Evolutionary conservation across 2,888 invertebrate genomes (phyloP).

Genomic region (Pristionchus exspectatus): DNA sequence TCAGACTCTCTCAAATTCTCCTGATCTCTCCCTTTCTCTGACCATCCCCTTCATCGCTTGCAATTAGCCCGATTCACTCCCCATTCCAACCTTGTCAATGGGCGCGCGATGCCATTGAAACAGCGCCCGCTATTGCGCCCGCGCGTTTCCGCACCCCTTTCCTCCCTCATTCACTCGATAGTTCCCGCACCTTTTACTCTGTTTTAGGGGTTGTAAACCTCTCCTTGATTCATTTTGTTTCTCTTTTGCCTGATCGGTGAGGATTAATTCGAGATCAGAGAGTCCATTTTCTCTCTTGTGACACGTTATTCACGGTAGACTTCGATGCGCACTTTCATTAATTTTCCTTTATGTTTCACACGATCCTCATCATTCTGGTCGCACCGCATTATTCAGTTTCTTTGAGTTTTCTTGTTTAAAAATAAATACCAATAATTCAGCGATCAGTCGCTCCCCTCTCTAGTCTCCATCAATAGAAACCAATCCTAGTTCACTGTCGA

Average conservation of each 20-base stretch:
- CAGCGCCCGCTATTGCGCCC: slow-evolving; percentile 36
- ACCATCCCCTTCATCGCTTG: not conserved
- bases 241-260: too few species aligned
- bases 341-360: slow-evolving; percentile 21
- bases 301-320: too few species aligned
- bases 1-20: not conserved
- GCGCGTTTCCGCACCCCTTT: slow-evolving; percentile 56
- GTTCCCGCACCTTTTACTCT: too few species aligned
- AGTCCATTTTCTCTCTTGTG: too few species aligned
- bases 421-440: not conserved
- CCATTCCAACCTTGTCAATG: not conserved
- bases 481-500: slow-evolving; percentile 54
- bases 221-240: too few species aligned
- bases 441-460: too few species aligned
- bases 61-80: slow-evolving; percentile 44
- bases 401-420: not conserved
- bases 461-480: slow-evolving; percentile 59
- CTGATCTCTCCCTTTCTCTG: not conserved
- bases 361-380: not conserved
- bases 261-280: too few species aligned
- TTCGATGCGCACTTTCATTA: slow-evolving; percentile 15
- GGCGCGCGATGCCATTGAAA: not conserved
- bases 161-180: not conserved
- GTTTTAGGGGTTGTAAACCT: too few species aligned
- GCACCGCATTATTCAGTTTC: too few species aligned